Evolutionary conservation across 2,113 vertebrate genomes (phyloP).

Genomic region (Catharus bicknelli): DNA sequence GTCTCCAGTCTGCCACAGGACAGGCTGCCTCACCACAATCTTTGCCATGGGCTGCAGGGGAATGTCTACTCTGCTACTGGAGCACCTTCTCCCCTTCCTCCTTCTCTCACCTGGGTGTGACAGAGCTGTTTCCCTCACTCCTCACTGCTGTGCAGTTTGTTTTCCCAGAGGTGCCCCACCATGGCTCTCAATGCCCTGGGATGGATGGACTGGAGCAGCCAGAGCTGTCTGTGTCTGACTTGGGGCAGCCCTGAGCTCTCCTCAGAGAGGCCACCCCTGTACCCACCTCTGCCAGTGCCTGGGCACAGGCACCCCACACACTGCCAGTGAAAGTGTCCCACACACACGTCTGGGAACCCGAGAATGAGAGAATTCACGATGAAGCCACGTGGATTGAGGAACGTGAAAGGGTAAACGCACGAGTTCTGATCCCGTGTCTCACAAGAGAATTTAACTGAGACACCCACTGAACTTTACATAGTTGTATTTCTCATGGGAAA

Average conservation of each 20-base stretch:
- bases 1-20: background rate
- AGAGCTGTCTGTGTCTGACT: background rate
- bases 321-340: background rate
- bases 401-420: accelerated
- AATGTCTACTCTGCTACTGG: background rate
- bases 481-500: background rate
- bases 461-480: background rate
- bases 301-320: background rate
- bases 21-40: background rate
- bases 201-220: background rate
- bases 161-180: accelerated
- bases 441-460: background rate
- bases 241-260: accelerated
- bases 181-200: background rate
- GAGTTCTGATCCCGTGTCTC: background rate
- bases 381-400: background rate
- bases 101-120: background rate
- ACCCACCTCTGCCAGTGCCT: accelerated
- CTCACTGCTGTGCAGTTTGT: background rate
- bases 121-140: background rate
- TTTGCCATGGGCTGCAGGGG: accelerated
- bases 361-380: background rate
- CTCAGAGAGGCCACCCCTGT: background rate
- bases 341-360: background rate
- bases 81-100: background rate